These are phyloP conservation scores for Chrysaora quinquecirrha DNA, from an alignment of 30 jellyfish, hydroid and myxozoan genomes.

Conservation along the genomic window DNA sequence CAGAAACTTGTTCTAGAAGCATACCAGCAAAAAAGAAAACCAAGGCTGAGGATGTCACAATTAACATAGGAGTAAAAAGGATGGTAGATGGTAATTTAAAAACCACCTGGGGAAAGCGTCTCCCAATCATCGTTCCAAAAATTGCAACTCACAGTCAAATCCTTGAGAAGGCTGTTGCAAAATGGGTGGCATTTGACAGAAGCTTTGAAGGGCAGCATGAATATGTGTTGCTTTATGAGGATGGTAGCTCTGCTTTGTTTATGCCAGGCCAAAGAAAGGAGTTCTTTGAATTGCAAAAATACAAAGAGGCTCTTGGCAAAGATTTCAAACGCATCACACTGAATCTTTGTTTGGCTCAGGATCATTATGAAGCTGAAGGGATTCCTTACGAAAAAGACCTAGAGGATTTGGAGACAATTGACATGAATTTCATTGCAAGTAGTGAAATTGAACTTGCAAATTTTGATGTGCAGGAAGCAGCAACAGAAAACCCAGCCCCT, in stretches of 20 bases:
- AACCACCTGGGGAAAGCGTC: slow-evolving; percentile 64
- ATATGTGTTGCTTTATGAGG: slow-evolving; percentile 38
- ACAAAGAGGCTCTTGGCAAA: slow-evolving; percentile 19
- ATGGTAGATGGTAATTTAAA: too few species aligned
- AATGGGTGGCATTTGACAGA: slow-evolving; percentile 46
- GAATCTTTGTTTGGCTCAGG: slow-evolving; percentile 16
- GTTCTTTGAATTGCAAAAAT: slow-evolving; percentile 44
- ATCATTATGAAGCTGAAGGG: slow-evolving; percentile 30
- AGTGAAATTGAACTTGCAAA: neutral
- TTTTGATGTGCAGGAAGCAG: neutral
- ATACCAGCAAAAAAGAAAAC: neutral
- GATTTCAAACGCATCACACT: slow-evolving; percentile 35
- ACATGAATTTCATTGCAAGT: neutral
- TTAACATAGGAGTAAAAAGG: slow-evolving; percentile 6
- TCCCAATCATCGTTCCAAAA: slow-evolving; percentile 12
- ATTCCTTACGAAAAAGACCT: neutral
- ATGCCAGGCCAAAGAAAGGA: slow-evolving; percentile 39
- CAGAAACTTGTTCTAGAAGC: neutral
- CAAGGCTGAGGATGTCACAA: slow-evolving; percentile 17
- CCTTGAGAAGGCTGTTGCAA: slow-evolving; percentile 23
- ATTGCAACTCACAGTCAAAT: slow-evolving; percentile 8
- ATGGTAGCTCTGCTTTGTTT: slow-evolving; percentile 45
- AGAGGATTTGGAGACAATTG: too few species aligned
- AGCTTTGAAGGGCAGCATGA: slow-evolving; percentile 2
- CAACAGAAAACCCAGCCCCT: neutral